These are phyloP conservation scores for Haliclystus octoradiatus DNA, from an alignment of 30 jellyfish, hydroid and myxozoan genomes.

Conservation along the genomic window DNA sequence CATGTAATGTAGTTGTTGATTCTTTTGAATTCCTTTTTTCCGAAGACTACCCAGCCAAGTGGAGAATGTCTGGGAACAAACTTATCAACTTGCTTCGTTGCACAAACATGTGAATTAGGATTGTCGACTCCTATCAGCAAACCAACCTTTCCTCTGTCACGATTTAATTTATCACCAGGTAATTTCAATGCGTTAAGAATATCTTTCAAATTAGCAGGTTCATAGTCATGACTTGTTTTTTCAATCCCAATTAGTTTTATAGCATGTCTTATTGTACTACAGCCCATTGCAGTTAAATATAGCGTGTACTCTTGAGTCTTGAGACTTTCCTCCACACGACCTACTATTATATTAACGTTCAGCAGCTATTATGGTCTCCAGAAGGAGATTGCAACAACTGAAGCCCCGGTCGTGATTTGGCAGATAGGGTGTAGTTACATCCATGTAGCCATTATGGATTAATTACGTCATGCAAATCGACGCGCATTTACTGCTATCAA, in stretches of 20 bases:
- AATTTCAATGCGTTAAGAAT: constrained; percentile 22
- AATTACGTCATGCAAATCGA: no score
- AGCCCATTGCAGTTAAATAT: no score
- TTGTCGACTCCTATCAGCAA: constrained; percentile 51
- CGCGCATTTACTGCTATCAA: no score
- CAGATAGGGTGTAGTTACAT: no score
- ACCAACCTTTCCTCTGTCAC: constrained; percentile 34
- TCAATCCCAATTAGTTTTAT: constrained; percentile 45
- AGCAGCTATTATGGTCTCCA: no score
- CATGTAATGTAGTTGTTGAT: constrained; percentile 1
- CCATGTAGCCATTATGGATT: no score
- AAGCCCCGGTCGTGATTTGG: no score
- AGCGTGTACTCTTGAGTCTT: no score
- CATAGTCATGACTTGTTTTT: constrained; percentile 26
- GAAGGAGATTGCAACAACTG: no score
- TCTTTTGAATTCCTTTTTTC: constrained; percentile 35
- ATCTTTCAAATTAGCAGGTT: constrained; percentile 12
- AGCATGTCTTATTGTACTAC: neutral
- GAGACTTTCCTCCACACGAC: no score
- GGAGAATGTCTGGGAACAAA: constrained; percentile 48
- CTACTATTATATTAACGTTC: no score
- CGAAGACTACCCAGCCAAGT: constrained; percentile 51
- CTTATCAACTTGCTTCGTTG: constrained; percentile 34
- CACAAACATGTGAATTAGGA: constrained; percentile 35
- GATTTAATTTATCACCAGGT: constrained; percentile 7